A percentile compares a stretch with the other conserved stretches of the same genome.
These are phyloP conservation scores for Erebia ligea DNA, from an alignment of 2,888 invertebrate species.

Conservation along the genomic window DNA sequence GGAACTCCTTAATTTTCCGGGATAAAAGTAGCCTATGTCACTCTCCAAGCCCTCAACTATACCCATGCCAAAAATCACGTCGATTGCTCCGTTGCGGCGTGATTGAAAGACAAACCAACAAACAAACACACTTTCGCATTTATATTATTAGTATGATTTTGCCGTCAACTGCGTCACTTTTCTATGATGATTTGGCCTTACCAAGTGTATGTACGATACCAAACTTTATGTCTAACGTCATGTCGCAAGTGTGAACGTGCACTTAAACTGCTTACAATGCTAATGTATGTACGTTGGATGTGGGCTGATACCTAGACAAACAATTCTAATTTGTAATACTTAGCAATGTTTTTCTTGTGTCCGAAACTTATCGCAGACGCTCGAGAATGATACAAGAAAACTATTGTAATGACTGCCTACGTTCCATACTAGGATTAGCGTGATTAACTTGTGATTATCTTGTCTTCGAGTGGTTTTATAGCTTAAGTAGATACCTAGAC, in stretches of 20 bases:
- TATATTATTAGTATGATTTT: too few species aligned
- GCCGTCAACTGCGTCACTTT: not conserved
- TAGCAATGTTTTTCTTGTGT: conserved; percentile 26
- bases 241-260: not conserved
- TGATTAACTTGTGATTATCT: conserved; percentile 11
- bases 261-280: conserved; percentile 53
- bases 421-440: not conserved
- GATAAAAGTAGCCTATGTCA: too few species aligned
- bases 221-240: not conserved
- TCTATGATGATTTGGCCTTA: not conserved
- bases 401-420: conserved; percentile 1
- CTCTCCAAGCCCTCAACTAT: too few species aligned
- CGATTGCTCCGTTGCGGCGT: too few species aligned
- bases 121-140: too few species aligned
- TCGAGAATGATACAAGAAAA: conserved; percentile 4
- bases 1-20: too few species aligned
- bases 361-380: conserved; percentile 11
- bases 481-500: not conserved
- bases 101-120: too few species aligned
- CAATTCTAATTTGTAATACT: conserved; percentile 46
- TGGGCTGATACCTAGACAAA: conserved; percentile 50
- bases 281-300: conserved; percentile 64
- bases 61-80: too few species aligned
- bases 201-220: not conserved
- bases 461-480: not conserved